Evolutionary conservation across 1,140 invertebrate genomes (phyloP).

Genomic region (Heliconius congener): DNA sequence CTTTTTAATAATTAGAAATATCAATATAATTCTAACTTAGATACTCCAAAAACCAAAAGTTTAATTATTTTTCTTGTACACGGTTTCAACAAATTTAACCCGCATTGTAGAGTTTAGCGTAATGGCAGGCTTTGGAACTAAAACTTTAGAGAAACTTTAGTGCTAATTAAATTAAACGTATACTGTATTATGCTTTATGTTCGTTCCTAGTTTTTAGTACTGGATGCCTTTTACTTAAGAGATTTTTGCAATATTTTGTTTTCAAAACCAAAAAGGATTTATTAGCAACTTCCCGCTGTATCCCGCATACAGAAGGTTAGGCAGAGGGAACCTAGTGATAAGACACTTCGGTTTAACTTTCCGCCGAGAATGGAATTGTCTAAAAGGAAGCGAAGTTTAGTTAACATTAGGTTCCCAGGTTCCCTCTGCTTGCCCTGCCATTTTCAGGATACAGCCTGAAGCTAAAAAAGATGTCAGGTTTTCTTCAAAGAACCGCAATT

Average conservation of each 20-base stretch:
- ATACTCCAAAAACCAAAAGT: not conserved
- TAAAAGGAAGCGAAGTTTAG: too few relatives aligned
- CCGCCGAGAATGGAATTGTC: too few relatives aligned
- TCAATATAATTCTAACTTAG: not conserved
- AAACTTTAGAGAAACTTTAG: not conserved
- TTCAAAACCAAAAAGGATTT: too few relatives aligned
- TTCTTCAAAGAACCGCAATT: too few relatives aligned
- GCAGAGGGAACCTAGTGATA: too few relatives aligned
- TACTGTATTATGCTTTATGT: slow-evolving; percentile 8
- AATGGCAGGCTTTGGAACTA: slow-evolving; percentile 7
- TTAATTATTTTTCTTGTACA: slow-evolving; percentile 9
- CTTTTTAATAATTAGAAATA: too few relatives aligned
- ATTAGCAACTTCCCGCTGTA: too few relatives aligned
- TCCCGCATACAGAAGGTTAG: too few relatives aligned
- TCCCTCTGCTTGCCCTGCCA: not conserved
- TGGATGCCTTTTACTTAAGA: not conserved
- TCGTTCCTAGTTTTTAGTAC: slow-evolving; percentile 22
- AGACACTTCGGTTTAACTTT: too few relatives aligned
- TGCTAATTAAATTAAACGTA: slow-evolving; percentile 12
- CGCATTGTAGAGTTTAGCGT: not conserved
- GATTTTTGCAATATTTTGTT: not conserved
- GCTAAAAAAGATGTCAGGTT: too few relatives aligned
- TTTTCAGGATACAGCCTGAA: not conserved
- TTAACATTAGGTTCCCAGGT: not conserved
- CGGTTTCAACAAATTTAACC: slow-evolving; percentile 6